These are phyloP conservation scores for Ceyx melanurus DNA, from an alignment of 2,113 vertebrate genomes.

Conservation along the genomic window DNA sequence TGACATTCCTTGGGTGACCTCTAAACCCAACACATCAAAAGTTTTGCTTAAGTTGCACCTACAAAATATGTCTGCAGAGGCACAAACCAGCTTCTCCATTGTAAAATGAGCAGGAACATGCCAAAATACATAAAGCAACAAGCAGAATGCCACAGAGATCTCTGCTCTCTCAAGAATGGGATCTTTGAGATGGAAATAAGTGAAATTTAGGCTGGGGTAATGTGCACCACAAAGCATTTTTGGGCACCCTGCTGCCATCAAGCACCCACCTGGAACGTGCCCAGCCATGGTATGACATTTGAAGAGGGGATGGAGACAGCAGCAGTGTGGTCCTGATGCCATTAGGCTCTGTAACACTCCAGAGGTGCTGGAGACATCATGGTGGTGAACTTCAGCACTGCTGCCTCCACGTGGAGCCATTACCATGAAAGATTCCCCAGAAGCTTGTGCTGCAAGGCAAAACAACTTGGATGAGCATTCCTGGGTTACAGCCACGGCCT, in stretches of 20 bases:
- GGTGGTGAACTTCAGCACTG: not conserved
- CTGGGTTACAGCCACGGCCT: fast-evolving
- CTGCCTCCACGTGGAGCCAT: not conserved
- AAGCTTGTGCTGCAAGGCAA: not conserved
- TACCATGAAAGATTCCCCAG: fast-evolving
- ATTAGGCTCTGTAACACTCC: fast-evolving
- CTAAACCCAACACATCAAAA: not conserved
- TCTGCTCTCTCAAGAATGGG: not conserved
- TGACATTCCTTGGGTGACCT: constrained; percentile 18
- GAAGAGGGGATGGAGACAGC: not conserved
- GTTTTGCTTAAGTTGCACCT: constrained; percentile 45
- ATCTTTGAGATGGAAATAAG: not conserved
- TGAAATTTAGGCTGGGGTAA: not conserved
- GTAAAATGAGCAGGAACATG: not conserved
- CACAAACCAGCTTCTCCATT: not conserved
- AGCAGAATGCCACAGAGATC: not conserved
- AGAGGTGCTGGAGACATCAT: not conserved
- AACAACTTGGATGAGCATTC: fast-evolving
- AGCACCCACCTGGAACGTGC: not conserved
- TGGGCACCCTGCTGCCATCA: fast-evolving
- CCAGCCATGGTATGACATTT: not conserved
- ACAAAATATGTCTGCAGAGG: not conserved
- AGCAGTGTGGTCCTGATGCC: not conserved
- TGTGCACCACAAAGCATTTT: not conserved
- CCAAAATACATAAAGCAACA: not conserved